phyloP scores from a whole-genome alignment of 2,797 vertebrate species.

The Taeniopygia guttata region DNA sequence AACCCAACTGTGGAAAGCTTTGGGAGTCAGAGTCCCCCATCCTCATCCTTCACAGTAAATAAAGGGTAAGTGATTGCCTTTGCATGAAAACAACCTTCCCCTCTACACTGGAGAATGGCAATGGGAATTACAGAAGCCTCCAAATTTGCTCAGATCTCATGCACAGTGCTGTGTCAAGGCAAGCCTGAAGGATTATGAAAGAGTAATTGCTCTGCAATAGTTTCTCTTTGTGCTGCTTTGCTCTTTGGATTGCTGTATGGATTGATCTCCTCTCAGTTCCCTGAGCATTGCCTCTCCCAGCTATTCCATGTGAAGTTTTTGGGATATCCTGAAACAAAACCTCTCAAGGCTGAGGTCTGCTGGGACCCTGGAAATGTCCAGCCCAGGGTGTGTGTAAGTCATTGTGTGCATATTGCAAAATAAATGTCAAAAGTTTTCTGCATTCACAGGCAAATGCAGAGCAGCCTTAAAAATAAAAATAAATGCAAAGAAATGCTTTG shows the following conservation, averaged over 20 bases:
- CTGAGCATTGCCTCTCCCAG: not conserved
- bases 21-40: not conserved
- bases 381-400: rapidly evolving
- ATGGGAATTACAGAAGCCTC: conserved; percentile 15
- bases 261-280: not conserved
- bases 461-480: not conserved
- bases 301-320: not conserved
- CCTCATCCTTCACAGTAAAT: conserved; percentile 54
- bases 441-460: not conserved
- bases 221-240: not conserved
- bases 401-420: not conserved
- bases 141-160: not conserved
- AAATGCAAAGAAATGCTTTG: not conserved
- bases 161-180: not conserved
- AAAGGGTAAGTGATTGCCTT: conserved; percentile 35
- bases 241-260: not conserved
- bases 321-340: not conserved
- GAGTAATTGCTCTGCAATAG: not conserved
- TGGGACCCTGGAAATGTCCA: not conserved
- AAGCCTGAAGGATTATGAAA: not conserved
- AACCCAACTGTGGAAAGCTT: conserved; percentile 48
- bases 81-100: not conserved
- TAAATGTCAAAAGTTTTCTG: not conserved
- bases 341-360: not conserved
- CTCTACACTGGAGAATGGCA: not conserved